Conservation (phyloP, 2,113 vertebrate species). For the Proterorhinus semilunaris region DNA sequence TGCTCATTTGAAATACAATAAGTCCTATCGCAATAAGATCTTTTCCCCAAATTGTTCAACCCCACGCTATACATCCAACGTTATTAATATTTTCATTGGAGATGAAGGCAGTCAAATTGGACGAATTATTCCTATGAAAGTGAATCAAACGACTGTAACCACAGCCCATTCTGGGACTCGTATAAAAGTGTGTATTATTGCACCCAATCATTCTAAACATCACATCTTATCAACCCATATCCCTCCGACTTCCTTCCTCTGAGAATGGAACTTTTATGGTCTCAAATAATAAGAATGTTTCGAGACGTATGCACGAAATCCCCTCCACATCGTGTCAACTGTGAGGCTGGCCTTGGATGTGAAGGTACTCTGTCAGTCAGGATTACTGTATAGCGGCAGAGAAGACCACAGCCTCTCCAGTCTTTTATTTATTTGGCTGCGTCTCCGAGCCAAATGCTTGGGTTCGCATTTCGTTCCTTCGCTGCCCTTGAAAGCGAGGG, state of each 20-base stretch:
- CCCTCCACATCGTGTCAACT: slow-evolving; percentile 12
- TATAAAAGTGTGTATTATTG: neutral
- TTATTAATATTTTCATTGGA: neutral
- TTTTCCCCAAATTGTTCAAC: neutral
- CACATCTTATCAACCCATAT: neutral
- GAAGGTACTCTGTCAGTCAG: slow-evolving; percentile 27
- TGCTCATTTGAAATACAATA: neutral
- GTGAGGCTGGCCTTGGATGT: slow-evolving; percentile 27
- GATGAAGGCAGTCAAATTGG: neutral
- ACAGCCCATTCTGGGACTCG: neutral
- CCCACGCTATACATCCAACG: neutral
- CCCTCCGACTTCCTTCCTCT: neutral
- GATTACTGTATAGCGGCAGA: slow-evolving; percentile 47
- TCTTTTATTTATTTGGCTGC: slow-evolving; percentile 55
- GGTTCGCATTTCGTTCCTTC: slow-evolving; percentile 50
- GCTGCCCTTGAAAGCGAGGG: slow-evolving; percentile 47
- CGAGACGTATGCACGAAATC: slow-evolving; percentile 7
- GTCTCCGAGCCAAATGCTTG: slow-evolving; percentile 26
- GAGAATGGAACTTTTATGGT: neutral
- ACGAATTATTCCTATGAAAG: neutral
- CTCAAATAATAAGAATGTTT: slow-evolving; percentile 9
- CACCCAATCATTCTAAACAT: slow-evolving; percentile 3
- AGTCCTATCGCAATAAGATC: neutral
- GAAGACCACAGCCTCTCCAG: slow-evolving; percentile 41
- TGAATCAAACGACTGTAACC: neutral